These are phyloP conservation scores for Amphimedon queenslandica DNA, from an alignment of 37 sponge, comb jelly and placozoan species.

Conservation along the genomic window DNA sequence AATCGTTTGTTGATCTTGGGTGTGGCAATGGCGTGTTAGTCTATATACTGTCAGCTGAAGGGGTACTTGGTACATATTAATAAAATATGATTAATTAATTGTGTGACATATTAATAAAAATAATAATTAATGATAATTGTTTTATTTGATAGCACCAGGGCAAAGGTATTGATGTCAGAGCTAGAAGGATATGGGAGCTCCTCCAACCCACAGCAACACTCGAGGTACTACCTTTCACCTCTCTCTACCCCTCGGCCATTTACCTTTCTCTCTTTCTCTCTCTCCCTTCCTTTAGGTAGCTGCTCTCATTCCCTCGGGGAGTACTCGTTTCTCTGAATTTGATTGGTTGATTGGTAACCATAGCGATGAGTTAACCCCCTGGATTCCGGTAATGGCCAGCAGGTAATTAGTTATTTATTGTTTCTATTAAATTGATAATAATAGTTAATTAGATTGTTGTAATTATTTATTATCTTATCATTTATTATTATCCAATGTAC, in stretches of 20 bases:
- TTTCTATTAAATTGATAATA: background rate
- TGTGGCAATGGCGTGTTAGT: slow-evolving; percentile 98
- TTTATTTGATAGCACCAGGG: slow-evolving; percentile 73
- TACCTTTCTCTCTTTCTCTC: background rate
- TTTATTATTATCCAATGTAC: no score
- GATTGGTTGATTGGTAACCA: slow-evolving; percentile 99
- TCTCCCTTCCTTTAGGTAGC: slow-evolving; percentile 41
- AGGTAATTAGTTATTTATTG: slow-evolving; percentile 38
- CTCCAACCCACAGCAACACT: slow-evolving; percentile 45
- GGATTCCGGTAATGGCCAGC: slow-evolving; percentile 93
- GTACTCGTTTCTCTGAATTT: slow-evolving; percentile 55
- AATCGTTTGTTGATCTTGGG: slow-evolving; percentile 95
- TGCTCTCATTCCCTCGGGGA: slow-evolving; percentile 70
- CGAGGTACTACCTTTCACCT: slow-evolving; percentile 71
- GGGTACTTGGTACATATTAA: no score
- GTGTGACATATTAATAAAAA: no score
- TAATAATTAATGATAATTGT: background rate
- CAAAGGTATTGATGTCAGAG: slow-evolving; percentile 87
- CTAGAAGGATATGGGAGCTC: slow-evolving; percentile 83
- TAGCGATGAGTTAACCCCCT: slow-evolving; percentile 98
- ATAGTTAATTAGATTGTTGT: no score
- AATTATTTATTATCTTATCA: no score
- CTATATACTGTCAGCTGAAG: slow-evolving; percentile 86
- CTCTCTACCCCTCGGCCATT: background rate
- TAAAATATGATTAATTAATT: no score